Evolutionary conservation across 2,797 vertebrate genomes (phyloP).

Genomic region (Enteromius afrohamiltoni): DNA sequence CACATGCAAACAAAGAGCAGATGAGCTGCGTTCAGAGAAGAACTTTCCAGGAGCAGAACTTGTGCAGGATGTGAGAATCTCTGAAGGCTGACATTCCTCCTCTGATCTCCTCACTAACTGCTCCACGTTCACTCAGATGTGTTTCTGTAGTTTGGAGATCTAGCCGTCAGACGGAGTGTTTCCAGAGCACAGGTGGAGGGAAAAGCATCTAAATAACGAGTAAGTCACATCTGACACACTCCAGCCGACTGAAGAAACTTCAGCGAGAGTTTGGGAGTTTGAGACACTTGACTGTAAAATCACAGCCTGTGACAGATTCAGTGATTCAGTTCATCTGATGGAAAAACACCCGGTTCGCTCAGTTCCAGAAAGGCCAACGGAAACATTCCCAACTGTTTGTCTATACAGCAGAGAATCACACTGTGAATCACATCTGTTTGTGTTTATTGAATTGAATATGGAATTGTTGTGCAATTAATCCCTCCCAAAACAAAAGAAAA

Average conservation of each 20-base stretch:
- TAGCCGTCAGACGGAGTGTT: background rate
- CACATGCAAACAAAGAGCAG: background rate
- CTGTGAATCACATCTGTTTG: background rate
- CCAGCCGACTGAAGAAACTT: background rate
- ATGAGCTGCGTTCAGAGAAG: background rate
- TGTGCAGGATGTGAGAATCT: background rate
- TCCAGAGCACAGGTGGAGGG: background rate
- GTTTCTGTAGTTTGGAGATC: background rate
- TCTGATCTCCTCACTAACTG: conserved; percentile 3
- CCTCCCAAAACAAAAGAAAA: too few species aligned
- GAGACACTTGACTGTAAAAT: background rate
- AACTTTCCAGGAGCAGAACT: background rate
- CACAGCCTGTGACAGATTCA: background rate
- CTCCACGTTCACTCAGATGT: background rate
- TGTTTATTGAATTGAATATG: background rate
- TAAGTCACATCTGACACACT: background rate
- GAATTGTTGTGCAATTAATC: too few species aligned
- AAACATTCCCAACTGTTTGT: background rate
- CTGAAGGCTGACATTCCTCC: background rate
- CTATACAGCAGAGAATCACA: background rate
- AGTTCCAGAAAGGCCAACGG: background rate
- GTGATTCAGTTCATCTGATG: background rate
- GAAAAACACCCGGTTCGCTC: background rate
- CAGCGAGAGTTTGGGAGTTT: background rate
- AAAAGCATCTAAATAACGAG: background rate